Evolutionary conservation across 2,888 invertebrate species (phyloP).

Genomic region (Orchesella flavescens): DNA sequence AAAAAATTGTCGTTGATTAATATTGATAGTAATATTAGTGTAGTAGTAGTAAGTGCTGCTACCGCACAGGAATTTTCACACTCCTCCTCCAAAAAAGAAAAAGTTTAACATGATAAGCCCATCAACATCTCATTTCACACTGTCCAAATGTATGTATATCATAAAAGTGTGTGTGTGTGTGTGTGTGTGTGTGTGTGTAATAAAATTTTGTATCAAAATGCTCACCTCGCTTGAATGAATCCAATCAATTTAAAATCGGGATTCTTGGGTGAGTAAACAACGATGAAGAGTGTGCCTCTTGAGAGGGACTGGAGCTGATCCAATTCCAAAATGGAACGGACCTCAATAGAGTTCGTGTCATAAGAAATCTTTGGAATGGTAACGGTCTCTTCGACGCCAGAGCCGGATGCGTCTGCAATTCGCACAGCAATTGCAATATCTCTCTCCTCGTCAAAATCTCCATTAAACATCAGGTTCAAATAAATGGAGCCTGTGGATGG

Average conservation of each 20-base stretch:
- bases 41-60: neutral
- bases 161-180: neutral
- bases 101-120: neutral
- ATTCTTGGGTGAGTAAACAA: conserved; percentile 81
- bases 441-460: conserved; percentile 78
- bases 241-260: conserved; percentile 81
- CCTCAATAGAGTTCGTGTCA: conserved; percentile 81
- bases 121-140: neutral
- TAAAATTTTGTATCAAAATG: too few relatives aligned
- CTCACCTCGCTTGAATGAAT: conserved; percentile 71
- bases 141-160: neutral
- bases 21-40: neutral
- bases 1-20: conserved; percentile 14
- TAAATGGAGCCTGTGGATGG: conserved; percentile 83
- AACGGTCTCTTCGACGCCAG: conserved; percentile 70
- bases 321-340: conserved; percentile 84
- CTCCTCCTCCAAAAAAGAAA: too few relatives aligned
- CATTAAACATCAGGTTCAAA: conserved; percentile 86
- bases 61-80: too few relatives aligned
- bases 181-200: neutral
- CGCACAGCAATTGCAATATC: conserved; percentile 70
- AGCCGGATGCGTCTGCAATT: conserved; percentile 70
- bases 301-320: conserved; percentile 85
- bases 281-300: conserved; percentile 83
- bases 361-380: conserved; percentile 71